A percentile compares a stretch with the other conserved stretches of the same genome.
Evolutionary conservation across 2,888 invertebrate species (phyloP).

Genomic region (Drosophila subsilvestris): DNA sequence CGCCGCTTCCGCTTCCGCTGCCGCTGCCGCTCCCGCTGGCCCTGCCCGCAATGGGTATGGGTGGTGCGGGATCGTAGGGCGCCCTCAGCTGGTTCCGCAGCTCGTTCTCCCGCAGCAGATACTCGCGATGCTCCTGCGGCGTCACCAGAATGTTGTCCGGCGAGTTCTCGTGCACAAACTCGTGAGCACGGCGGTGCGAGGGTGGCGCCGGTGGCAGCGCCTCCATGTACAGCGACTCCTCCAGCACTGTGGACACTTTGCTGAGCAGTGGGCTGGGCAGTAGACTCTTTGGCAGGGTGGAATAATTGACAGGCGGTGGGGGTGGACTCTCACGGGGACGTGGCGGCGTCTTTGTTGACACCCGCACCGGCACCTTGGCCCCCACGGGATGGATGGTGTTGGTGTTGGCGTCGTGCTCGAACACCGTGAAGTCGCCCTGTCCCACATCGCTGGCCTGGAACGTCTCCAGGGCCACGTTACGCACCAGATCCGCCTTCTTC

Average conservation of each 20-base stretch:
- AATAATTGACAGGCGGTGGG: conserved; percentile 83
- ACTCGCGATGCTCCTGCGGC: conserved; percentile 83
- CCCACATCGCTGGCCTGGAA: conserved; percentile 83
- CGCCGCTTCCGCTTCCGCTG: conserved; percentile 21
- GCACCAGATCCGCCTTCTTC: conserved; percentile 82
- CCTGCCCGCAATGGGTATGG: conserved; percentile 61
- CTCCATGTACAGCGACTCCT: conserved; percentile 80
- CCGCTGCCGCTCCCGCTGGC: conserved; percentile 15
- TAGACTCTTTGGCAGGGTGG: conserved; percentile 79
- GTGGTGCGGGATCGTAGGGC: conserved; percentile 75
- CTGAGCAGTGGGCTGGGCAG: conserved; percentile 36
- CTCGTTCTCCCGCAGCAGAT: conserved; percentile 83
- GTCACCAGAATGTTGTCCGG: conserved; percentile 83
- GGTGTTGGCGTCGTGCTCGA: conserved; percentile 82
- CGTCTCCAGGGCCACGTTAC: conserved; percentile 82
- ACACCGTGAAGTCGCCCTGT: conserved; percentile 83
- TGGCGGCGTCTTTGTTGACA: conserved; percentile 54
- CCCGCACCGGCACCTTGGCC: conserved; percentile 71
- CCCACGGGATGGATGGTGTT: conserved; percentile 82
- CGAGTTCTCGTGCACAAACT: conserved; percentile 83
- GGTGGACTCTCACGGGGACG: conserved; percentile 83
- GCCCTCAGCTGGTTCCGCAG: conserved; percentile 81
- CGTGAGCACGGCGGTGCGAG: conserved; percentile 75
- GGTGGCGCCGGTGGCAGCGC: conserved; percentile 82
- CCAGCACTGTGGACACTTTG: conserved; percentile 19